Evolutionary conservation across 2,113 vertebrate species (phyloP).

Genomic region (Bettongia penicillata): DNA sequence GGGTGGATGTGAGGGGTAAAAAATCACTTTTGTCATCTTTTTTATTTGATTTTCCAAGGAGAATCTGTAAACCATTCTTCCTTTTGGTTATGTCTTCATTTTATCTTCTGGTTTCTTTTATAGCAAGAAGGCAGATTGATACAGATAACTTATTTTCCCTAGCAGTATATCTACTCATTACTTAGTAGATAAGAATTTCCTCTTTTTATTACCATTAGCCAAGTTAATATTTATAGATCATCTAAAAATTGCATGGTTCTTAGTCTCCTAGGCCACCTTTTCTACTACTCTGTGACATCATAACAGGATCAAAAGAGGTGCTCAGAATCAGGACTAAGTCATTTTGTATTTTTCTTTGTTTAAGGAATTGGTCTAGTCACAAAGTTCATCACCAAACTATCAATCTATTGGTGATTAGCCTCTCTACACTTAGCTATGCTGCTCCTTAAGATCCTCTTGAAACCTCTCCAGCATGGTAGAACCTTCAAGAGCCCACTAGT

Average conservation of each 20-base stretch:
- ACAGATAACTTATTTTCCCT: not conserved
- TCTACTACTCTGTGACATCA: not conserved
- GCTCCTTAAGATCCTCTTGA: not conserved
- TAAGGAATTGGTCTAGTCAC: not conserved
- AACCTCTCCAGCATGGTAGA: not conserved
- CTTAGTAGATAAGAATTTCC: not conserved
- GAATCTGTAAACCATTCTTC: not conserved
- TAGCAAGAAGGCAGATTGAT: not conserved
- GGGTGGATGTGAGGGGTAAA: not conserved
- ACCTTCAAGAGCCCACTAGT: not conserved
- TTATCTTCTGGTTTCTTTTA: not conserved
- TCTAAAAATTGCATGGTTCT: not conserved
- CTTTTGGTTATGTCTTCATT: not conserved
- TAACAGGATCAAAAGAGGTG: not conserved
- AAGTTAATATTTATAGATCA: not conserved
- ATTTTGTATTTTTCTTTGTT: not conserved
- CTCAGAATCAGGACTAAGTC: not conserved
- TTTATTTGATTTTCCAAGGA: not conserved
- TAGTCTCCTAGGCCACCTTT: not conserved
- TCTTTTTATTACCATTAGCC: not conserved
- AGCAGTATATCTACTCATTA: not conserved
- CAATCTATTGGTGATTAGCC: not conserved
- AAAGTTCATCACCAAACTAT: not conserved
- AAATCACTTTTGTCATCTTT: not conserved
- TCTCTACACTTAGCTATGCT: not conserved